Conservation (phyloP, 2,797 vertebrate species). For the Delichon dasypus region DNA sequence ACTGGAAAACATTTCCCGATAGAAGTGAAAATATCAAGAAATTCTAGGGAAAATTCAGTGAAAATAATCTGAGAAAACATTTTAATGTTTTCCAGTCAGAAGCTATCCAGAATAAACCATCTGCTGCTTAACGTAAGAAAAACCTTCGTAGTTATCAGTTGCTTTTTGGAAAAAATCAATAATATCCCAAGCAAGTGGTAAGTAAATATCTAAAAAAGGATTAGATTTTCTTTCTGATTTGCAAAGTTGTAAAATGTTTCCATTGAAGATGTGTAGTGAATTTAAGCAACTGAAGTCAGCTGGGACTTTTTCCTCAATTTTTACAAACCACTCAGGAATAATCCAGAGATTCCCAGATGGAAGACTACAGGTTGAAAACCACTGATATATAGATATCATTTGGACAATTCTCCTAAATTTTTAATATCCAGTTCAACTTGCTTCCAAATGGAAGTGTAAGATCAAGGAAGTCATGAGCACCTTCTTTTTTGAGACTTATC, state of each 20-base stretch:
- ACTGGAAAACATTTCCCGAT: neutral
- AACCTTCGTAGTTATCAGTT: slow-evolving; percentile 7
- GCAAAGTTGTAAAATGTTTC: neutral
- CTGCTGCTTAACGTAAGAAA: slow-evolving; percentile 37
- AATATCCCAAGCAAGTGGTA: neutral
- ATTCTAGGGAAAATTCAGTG: neutral
- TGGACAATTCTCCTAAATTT: slow-evolving; percentile 21
- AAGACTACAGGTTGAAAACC: slow-evolving; percentile 11
- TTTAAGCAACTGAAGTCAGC: neutral
- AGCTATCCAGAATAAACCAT: slow-evolving; percentile 32
- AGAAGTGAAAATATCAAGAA: slow-evolving; percentile 12
- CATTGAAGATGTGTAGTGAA: neutral
- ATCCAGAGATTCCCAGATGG: slow-evolving; percentile 16
- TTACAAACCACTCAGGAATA: neutral
- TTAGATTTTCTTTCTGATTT: slow-evolving; percentile 18
- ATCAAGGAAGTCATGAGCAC: neutral
- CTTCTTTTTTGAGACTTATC: neutral
- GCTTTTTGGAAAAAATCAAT: slow-evolving; percentile 42
- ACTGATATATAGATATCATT: neutral
- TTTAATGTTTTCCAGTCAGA: slow-evolving; percentile 17
- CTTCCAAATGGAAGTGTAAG: neutral
- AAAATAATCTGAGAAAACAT: slow-evolving; percentile 15
- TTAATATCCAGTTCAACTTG: slow-evolving; percentile 12
- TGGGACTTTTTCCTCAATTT: neutral
- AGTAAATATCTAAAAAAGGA: slow-evolving; percentile 23